Conservation (phyloP, 1,140 invertebrate genomes). For the Mercenaria mercenaria region DNA sequence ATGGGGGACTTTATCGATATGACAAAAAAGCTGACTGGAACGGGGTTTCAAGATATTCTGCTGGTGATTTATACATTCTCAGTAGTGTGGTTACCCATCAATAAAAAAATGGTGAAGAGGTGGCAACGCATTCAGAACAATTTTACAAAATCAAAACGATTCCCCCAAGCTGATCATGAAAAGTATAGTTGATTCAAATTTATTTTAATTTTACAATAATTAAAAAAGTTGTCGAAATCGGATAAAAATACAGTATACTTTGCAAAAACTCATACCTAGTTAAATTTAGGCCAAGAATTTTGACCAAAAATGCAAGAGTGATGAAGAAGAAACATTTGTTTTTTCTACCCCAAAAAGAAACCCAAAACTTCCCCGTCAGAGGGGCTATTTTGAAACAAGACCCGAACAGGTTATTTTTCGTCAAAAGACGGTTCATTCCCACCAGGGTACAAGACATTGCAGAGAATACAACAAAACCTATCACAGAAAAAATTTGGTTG, state of each 20-base stretch:
- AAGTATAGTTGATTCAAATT: not conserved
- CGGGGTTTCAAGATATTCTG: slow-evolving; percentile 90
- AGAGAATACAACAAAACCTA: no score
- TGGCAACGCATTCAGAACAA: not conserved
- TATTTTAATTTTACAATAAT: slow-evolving; percentile 2
- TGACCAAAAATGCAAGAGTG: not conserved
- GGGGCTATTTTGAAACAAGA: no score
- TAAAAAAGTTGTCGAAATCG: slow-evolving; percentile 1
- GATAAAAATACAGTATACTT: not conserved
- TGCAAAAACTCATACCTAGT: not conserved
- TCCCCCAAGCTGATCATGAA: not conserved
- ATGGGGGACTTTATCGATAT: no score
- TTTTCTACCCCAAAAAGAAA: not conserved
- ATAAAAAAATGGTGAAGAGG: slow-evolving; percentile 5
- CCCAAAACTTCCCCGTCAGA: not conserved
- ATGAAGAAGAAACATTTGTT: not conserved
- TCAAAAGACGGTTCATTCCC: slow-evolving; percentile 1
- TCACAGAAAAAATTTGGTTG: no score
- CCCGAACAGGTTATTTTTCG: slow-evolving; percentile 11
- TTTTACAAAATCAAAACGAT: slow-evolving; percentile 4
- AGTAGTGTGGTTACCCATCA: slow-evolving; percentile 6
- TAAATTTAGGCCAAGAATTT: not conserved
- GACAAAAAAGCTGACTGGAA: not conserved
- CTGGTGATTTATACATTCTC: no score
- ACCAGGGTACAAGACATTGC: slow-evolving; percentile 17